Conservation (phyloP, 2,888 invertebrate genomes). For the Caenorhabditis uteleia region DNA sequence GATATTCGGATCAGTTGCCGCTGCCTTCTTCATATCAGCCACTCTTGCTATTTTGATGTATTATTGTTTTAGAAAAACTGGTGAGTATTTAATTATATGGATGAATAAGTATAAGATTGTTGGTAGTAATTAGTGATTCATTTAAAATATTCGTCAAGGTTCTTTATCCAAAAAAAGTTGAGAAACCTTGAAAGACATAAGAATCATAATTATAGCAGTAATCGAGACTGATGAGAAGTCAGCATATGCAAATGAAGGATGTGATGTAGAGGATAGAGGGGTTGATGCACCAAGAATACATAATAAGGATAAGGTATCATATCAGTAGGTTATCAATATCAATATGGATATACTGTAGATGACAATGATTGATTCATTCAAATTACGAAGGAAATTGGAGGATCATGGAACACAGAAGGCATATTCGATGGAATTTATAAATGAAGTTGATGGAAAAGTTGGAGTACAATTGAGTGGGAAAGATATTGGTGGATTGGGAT, state of each 20-base stretch:
- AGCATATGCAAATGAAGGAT: constrained; percentile 45
- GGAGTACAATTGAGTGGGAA: constrained; percentile 48
- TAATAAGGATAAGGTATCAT: constrained; percentile 20
- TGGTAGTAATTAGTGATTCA: not conserved
- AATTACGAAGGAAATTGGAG: constrained; percentile 43
- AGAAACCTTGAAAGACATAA: not conserved
- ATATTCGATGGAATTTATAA: constrained; percentile 53
- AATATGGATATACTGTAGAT: constrained; percentile 36
- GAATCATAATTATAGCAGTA: not conserved
- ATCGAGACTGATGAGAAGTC: constrained; percentile 41
- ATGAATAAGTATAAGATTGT: not conserved
- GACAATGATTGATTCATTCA: constrained; percentile 60
- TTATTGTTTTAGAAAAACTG: constrained; percentile 38
- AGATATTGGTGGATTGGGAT: constrained; percentile 54
- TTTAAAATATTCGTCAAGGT: not conserved
- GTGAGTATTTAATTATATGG: constrained; percentile 16
- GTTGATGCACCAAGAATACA: constrained; percentile 29
- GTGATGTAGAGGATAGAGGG: constrained; percentile 48
- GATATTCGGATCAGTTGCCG: constrained; percentile 65
- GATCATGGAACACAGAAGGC: constrained; percentile 55
- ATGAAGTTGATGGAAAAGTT: constrained; percentile 51
- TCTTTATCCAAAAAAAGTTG: not conserved
- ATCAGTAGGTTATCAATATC: not conserved
- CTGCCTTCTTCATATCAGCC: constrained; percentile 58
- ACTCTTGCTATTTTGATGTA: constrained; percentile 53